Evolutionary conservation across 2,888 invertebrate species (phyloP), one percentile per base, ranked within the genome.

Genomic region (Agrotis puta): DNA sequence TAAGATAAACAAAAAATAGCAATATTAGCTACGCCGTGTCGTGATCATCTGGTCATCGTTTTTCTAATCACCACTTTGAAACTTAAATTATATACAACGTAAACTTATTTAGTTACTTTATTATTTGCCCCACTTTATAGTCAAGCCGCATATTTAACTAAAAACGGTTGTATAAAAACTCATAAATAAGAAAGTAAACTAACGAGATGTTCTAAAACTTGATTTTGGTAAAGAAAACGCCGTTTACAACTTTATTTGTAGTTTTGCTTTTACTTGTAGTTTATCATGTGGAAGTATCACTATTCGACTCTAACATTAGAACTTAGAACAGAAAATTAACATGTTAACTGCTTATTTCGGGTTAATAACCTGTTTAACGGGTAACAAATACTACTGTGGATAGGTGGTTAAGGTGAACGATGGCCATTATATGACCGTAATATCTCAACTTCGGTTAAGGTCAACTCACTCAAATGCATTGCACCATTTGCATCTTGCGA

Each of bases 401-500:
- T 24, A 53, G 53, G 22, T 20, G 2, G 18, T 27, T 24, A 53
- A 22, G 18, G 14, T 47, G 47, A 24, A 24, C 18, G 16, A 39
- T 39, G 24, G n/a, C 24, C 13, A 47, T 53, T 20, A 43, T 22
- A 48, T 18, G n/a, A 48, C 27, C 27, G 27, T 24, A 24, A 48
- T 43, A 39, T 47, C 48, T 13, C 39, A 54, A 63, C 39, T 54
- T 63, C 24, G 63, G 48, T 63, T 54, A 39, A 14, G 39, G 53
- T 59, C 43, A 59, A 27, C 43, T 64, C 63, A 48, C 27, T 71
- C n/a, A 56, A 63, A 63, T 48, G 14, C 39, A 70, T 47, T 48
- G 20, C n/a, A 5, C 5, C 2, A 39, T 43, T 71, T 20, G 20
- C 20, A 3, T 47, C 24, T 3, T 48, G n/a, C n/a, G n/a, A n/a